Base-by-base conservation (phyloP, 1,140 invertebrate genomes). In the Tetraneura akinire region DNA sequence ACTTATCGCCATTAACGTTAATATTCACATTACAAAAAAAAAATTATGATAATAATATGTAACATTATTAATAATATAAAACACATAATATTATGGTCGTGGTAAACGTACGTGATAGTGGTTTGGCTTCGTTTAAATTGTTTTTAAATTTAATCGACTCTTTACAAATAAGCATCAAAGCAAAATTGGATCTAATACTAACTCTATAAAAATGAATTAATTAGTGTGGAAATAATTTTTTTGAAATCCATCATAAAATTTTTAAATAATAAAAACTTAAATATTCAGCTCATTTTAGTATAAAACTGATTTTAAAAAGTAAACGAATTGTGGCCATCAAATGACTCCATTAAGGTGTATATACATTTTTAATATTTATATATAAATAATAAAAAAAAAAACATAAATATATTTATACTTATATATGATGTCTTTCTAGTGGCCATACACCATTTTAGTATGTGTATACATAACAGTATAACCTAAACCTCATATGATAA, bases 171-270 rank as follows among this genome's bases (percentile, higher is more conserved):
- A 68, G 66, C 66, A 14, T 10, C 13, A 45, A 68, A 68, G 66
- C 66, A 26, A 68, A 42, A 47, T 47, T 16, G 42, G 14, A 4
- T 11, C 18, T 45, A 68, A 68, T 21, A 51, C 9, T 26, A 26
- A 21, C 21, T 57, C 8, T 57, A 57, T 11, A 5, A 26, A 57
- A 11, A 57, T 47, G 37, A 29, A 37, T n/a, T 64, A 16, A 68
- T 68, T 45, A 21, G 45, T 68, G 45, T 45, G 42, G 32, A n/a
- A 42, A 64, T 64, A 64, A 42, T 2, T 64, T 64, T 64, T 64
- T 29, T 16, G 32, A 60, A 23, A 29, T 16, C 26, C 16, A 62
- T 16, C n/a, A n/a, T n/a, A n/a, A n/a, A n/a, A n/a, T n/a, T n/a
- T n/a, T 37, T 37, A 37, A 37, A 37, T n/a, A 37, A 37, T 37